These are phyloP conservation scores for Todus mexicanus DNA, from an alignment of 2,797 vertebrate genomes.

Conservation along the genomic window DNA sequence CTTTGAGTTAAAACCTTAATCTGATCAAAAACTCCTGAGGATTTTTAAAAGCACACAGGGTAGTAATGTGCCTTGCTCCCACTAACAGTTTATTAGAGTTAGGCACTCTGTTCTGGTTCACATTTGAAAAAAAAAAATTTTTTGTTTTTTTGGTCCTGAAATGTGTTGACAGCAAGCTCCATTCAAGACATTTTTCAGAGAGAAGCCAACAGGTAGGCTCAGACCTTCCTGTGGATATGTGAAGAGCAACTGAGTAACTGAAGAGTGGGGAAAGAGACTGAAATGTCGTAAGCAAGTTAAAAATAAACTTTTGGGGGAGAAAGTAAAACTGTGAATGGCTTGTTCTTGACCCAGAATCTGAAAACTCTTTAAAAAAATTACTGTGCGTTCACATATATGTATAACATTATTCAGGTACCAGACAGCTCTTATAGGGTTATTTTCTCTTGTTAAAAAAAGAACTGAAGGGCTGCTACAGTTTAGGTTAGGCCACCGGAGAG, in stretches of 20 bases:
- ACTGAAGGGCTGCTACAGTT: not conserved
- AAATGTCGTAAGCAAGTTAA: not conserved
- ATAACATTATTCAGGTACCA: not conserved
- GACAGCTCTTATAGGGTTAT: not conserved
- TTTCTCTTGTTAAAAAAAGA: not conserved
- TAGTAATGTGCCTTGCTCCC: not conserved
- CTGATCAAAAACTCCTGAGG: not conserved
- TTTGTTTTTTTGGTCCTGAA: conserved; percentile 1
- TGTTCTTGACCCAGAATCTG: not conserved
- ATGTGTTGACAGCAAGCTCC: conserved; percentile 2
- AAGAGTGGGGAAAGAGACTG: not conserved
- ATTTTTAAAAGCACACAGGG: not conserved
- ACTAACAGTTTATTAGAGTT: not conserved
- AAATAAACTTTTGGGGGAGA: not conserved
- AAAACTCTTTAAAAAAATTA: not conserved
- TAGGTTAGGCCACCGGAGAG: not conserved
- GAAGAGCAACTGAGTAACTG: not conserved
- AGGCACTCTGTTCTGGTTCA: not conserved
- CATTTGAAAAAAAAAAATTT: not conserved
- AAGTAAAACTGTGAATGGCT: not conserved
- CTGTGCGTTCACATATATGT: not conserved
- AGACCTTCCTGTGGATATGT: not conserved
- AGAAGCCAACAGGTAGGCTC: not conserved
- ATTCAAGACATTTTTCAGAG: not conserved
- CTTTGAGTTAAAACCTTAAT: not conserved